phyloP scores from a whole-genome alignment of 2,888 invertebrate species.

The Lypha dubia region DNA sequence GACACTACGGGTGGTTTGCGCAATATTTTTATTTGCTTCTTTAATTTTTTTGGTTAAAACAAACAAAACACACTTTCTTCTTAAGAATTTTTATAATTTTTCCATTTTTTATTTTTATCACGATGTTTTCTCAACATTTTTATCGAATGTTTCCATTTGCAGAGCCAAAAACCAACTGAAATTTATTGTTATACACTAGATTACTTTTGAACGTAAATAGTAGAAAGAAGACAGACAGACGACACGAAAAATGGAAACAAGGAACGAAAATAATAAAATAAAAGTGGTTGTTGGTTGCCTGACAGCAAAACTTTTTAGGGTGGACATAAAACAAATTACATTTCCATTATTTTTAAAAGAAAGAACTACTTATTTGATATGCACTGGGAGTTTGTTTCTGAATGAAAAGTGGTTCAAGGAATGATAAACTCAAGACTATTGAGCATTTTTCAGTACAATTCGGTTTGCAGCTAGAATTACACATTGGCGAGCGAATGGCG shows the following conservation, averaged over 20 bases:
- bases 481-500: no score
- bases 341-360: not conserved
- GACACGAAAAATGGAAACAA: conserved; percentile 2
- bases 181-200: conserved; percentile 33
- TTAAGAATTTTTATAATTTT: conserved; percentile 34
- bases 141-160: conserved; percentile 56
- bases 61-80: conserved; percentile 21
- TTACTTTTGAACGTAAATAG: conserved; percentile 37
- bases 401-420: not conserved
- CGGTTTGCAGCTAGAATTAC: no score
- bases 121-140: conserved; percentile 39
- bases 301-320: conserved; percentile 39
- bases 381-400: not conserved
- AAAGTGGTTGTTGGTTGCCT: conserved; percentile 26
- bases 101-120: conserved; percentile 29
- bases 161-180: conserved; percentile 64
- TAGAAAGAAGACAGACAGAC: conserved; percentile 25
- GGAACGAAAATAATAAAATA: conserved; percentile 21
- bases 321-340: not conserved
- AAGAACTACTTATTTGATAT: not conserved
- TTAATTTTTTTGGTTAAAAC: not conserved
- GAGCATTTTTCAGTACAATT: no score
- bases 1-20: conserved; percentile 7
- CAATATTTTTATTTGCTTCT: conserved; percentile 18
- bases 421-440: no score